Conservation (phyloP, 2,797 vertebrate genomes). For the Malacoraja senta region DNA sequence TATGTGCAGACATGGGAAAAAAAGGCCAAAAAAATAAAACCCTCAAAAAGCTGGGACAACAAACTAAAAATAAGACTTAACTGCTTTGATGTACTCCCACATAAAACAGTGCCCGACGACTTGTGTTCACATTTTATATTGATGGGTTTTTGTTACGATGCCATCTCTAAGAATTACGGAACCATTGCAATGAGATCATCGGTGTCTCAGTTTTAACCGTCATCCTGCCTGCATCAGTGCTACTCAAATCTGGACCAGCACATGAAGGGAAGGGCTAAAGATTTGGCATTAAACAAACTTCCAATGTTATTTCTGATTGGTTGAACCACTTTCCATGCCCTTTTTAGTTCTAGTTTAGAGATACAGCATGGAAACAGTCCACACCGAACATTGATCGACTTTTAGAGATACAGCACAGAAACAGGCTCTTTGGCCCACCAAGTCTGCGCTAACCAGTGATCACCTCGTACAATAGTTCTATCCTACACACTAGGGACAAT, state of each 20-base stretch:
- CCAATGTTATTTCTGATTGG: neutral
- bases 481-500: no score
- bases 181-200: neutral
- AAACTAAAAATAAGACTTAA: neutral
- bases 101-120: neutral
- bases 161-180: neutral
- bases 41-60: neutral
- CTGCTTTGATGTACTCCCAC: neutral
- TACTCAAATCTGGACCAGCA: neutral
- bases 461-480: no score
- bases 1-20: constrained; percentile 10
- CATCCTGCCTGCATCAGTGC: neutral
- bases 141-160: neutral
- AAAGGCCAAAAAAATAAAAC: neutral
- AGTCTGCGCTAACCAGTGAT: no score
- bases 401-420: no score
- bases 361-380: no score
- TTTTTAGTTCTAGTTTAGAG: neutral
- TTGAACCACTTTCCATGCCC: neutral
- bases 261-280: neutral
- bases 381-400: no score
- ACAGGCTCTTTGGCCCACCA: no score
- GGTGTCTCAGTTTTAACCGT: neutral
- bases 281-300: neutral
- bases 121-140: neutral